Conservation (phyloP, 2,888 invertebrate species). For the Vanessa cardui region DNA sequence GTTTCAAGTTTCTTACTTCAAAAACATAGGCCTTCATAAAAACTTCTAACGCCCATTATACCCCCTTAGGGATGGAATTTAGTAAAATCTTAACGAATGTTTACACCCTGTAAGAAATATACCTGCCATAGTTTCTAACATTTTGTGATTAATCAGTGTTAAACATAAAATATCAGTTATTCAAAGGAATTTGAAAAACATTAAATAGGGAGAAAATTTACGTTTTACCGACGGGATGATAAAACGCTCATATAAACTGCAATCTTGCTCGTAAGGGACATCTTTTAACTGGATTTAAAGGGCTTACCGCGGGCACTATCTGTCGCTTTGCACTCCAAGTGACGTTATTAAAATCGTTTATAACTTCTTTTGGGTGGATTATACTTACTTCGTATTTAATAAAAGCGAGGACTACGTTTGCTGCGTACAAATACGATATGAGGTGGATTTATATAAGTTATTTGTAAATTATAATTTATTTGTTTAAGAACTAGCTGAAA, state of each 20-base stretch:
- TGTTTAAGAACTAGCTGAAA: too few relatives aligned
- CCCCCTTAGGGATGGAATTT: too few relatives aligned
- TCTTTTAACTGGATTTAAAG: constrained; percentile 6
- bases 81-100: too few relatives aligned
- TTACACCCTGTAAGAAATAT: too few relatives aligned
- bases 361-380: not conserved
- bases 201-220: not conserved
- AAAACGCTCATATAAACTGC: not conserved
- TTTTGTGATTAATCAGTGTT: too few relatives aligned
- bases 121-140: too few relatives aligned
- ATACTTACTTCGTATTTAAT: not conserved
- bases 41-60: too few relatives aligned
- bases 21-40: too few relatives aligned
- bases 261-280: not conserved
- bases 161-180: too few relatives aligned
- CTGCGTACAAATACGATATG: not conserved
- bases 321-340: constrained; percentile 3
- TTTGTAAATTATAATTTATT: not conserved
- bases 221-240: not conserved
- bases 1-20: too few relatives aligned
- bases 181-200: too few relatives aligned
- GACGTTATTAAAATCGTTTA: constrained; percentile 5
- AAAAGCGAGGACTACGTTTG: not conserved
- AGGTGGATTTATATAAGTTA: not conserved
- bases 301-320: not conserved